Base-by-base conservation (phyloP, 2,797 vertebrate species). In the Molossus alvarezi region DNA sequence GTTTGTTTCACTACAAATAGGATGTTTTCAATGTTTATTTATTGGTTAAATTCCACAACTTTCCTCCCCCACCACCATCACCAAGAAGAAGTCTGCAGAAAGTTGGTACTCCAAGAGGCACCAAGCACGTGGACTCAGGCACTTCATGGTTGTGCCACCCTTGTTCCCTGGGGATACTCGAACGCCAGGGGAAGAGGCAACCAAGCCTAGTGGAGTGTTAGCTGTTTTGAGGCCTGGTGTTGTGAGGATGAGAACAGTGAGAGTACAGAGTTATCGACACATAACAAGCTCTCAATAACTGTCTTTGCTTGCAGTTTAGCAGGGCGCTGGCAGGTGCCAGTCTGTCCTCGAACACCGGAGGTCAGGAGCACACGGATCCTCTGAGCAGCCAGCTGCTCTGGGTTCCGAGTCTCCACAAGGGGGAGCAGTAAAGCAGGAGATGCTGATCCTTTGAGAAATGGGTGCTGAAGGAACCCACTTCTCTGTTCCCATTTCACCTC, bases 91-190 rank as follows among this genome's bases (percentile, higher is more conserved):
- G 12, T 69, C 41, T 77, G 29, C 2, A 1, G n/a, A 45, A 80
- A 33, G 18, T 10, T 37, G n/a, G 29, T 18, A 23, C 29, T n/a
- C 33, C 33, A 71, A 48, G 76, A 76, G 17, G 77, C 33, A 64
- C 21, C 23, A 9, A 0, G 29, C 41, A 21, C 25, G 15, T 33
- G 29, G n/a, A 27, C 41, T 18, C 1, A 0, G 7, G 37, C 27
- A 60, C 60, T 85, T 82, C 21, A 5, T n/a, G 21, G 21, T 23
- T 5, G 64, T 18, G 27, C 13, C 11, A 15, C 29, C n/a, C 20
- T 25, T 53, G 45, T 77, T 71, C 27, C 45, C 55, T 33, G 65
- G 29, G 23, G 33, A 23, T 11, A 10, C 15, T 37, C 1, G 5
- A 45, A 72, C 71, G 53, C 33, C 3, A 0, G 53, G 7, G 33